Evolutionary conservation across 2,797 vertebrate genomes (phyloP).

Genomic region (Falco peregrinus): DNA sequence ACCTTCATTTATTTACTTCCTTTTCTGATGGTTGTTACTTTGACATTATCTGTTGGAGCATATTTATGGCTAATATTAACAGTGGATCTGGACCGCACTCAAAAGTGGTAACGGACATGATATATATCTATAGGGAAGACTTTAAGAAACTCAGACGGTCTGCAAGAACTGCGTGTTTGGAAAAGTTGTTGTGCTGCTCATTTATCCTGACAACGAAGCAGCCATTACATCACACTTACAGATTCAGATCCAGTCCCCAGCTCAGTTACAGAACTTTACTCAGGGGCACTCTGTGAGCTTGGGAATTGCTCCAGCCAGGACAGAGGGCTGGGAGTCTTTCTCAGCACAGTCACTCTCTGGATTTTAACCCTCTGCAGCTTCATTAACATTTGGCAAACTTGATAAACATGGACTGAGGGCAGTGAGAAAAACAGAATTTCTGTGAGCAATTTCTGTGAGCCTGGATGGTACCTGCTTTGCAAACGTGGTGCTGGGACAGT

Average conservation of each 20-base stretch:
- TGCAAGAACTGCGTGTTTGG: neutral
- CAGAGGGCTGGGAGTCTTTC: neutral
- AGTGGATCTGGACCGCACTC: neutral
- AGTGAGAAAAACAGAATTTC: neutral
- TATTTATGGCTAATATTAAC: neutral
- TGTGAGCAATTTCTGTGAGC: neutral
- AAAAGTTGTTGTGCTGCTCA: neutral
- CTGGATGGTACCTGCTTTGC: neutral
- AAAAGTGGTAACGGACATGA: neutral
- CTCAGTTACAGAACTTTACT: neutral
- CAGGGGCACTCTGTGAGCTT: neutral
- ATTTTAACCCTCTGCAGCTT: neutral
- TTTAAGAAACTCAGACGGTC: neutral
- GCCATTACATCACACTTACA: neutral
- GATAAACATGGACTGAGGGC: neutral
- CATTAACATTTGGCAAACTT: neutral
- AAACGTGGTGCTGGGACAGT: neutral
- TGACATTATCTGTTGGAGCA: neutral
- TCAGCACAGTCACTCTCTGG: neutral
- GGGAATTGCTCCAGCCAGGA: neutral
- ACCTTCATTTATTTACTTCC: neutral
- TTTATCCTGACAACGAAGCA: neutral
- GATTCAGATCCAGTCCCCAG: neutral
- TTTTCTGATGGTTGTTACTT: neutral
- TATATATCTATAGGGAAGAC: neutral